phyloP scores from a whole-genome alignment of 30 jellyfish, hydroid and myxozoan species.

The Aurelia aurita complex sp. Pacific region DNA sequence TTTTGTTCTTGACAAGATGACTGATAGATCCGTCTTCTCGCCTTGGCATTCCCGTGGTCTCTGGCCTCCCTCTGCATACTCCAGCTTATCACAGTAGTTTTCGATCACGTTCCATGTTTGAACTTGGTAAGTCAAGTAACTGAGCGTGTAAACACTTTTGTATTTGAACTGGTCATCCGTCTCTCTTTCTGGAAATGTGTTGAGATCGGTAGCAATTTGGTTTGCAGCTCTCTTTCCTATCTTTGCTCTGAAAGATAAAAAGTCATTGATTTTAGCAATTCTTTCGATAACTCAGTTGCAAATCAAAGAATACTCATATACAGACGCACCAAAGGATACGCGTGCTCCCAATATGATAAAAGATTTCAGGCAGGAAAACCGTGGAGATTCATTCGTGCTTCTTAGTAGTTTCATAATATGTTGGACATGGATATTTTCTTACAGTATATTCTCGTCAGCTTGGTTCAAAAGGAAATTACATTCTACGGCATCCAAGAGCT shows the following conservation, averaged over 20 bases:
- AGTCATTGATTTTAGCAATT: background rate
- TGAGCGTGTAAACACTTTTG: conserved; percentile 12
- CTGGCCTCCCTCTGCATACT: conserved; percentile 30
- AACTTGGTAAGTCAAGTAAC: conserved; percentile 9
- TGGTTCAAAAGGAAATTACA: too few species aligned
- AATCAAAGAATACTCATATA: too few species aligned
- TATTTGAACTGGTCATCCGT: background rate
- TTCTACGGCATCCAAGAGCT: too few species aligned
- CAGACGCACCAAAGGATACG: too few species aligned
- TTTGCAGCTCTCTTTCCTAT: conserved; percentile 23
- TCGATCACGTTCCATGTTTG: conserved; percentile 20
- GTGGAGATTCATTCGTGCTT: too few species aligned
- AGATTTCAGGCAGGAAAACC: too few species aligned
- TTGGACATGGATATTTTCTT: too few species aligned
- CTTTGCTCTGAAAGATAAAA: background rate
- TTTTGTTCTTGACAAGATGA: background rate
- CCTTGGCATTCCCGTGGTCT: conserved; percentile 21
- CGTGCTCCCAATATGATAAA: too few species aligned
- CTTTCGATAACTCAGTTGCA: too few species aligned
- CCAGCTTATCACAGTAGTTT: conserved; percentile 13
- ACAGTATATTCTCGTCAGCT: too few species aligned
- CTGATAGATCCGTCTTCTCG: conserved; percentile 6
- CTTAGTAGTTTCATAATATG: too few species aligned
- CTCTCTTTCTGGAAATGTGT: conserved; percentile 27
- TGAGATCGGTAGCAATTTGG: background rate